A percentile compares a stretch with the other conserved stretches of the same genome.
Evolutionary conservation across 2,888 invertebrate genomes (phyloP).

Genomic region (Spilosoma lubricipeda): DNA sequence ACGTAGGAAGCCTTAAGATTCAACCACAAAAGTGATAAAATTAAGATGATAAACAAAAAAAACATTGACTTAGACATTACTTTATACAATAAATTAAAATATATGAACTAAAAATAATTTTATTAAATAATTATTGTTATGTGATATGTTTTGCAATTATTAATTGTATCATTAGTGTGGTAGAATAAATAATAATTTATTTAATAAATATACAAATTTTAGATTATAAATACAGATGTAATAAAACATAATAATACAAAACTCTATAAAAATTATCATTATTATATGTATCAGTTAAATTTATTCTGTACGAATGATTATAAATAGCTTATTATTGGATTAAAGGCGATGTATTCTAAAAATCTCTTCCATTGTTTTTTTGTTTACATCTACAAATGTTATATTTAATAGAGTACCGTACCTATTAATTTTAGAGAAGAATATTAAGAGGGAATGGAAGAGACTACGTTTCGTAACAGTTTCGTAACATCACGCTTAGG

Average conservation of each 20-base stretch:
- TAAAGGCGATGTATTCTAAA: neutral
- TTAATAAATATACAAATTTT: neutral
- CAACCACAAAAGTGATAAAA: conserved; percentile 35
- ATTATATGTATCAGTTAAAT: neutral
- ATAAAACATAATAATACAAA: neutral
- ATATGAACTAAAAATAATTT: neutral
- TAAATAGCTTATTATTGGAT: neutral
- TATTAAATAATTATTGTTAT: conserved; percentile 4
- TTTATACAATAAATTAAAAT: conserved; percentile 40
- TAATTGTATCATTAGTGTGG: conserved; percentile 22
- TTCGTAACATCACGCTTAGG: too few species aligned
- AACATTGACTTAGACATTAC: conserved; percentile 37
- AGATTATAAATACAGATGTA: neutral
- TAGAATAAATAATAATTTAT: conserved; percentile 14
- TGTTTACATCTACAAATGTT: too few species aligned
- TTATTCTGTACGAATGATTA: neutral
- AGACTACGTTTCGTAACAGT: too few species aligned
- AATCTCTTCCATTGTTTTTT: neutral
- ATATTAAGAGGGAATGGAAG: too few species aligned
- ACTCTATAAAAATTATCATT: neutral
- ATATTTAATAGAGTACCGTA: too few species aligned
- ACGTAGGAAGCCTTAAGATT: conserved; percentile 40
- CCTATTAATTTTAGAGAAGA: neutral
- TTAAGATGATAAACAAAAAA: conserved; percentile 23
- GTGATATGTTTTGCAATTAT: conserved; percentile 19